Base-by-base conservation (phyloP, 2,888 invertebrate species). In the Dolichomitus sp. region DNA sequence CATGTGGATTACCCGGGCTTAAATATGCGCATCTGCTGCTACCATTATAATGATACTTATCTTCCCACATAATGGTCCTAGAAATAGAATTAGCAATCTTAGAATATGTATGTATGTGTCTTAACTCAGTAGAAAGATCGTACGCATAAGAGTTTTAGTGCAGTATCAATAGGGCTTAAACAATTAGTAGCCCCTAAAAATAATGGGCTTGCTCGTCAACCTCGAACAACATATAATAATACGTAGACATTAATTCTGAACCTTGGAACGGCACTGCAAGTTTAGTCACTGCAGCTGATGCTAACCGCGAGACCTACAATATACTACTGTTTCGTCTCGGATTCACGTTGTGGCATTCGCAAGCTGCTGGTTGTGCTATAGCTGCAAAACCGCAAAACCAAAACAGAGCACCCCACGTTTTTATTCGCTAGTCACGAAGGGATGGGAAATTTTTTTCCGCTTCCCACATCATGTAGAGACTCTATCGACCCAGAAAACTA, bases 261-360 rank as follows among this genome's bases (percentile, higher is more conserved):
- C 57, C 52, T 52, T 17, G 48, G 27, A 74, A 63, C 59, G 50
- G 45, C 12, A 57, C 54, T 57, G 74, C 59, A 78, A 79, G 69
- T 79, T 82, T 77, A 79, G 77, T 77, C 65, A 81, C 70, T 73
- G 84, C 87, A 84, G 85, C 78, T 82, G 84, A 79, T 75, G 82
- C 82, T 86, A 81, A 86, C 83, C 84, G 57, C 84, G 42, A 79
- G 75, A 81, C 75, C 80, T 27, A 27, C 84, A 42, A 81, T 80
- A 81, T 81, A 79, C 84, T 79, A 50, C 54, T 66, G 72, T 45
- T 78, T 66, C 69, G 50, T 79, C 65, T 79, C 72, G 48, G 61
- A 70, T 76, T 42, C 59, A 23, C 45, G 63, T 33, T 69, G 52
- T 33, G 30, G 37, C 52, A 65, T 17, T 70, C 27, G 42, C 12